These are phyloP conservation scores for Cyphomyrmex costatus DNA, from an alignment of 1,140 invertebrate genomes.

Conservation along the genomic window DNA sequence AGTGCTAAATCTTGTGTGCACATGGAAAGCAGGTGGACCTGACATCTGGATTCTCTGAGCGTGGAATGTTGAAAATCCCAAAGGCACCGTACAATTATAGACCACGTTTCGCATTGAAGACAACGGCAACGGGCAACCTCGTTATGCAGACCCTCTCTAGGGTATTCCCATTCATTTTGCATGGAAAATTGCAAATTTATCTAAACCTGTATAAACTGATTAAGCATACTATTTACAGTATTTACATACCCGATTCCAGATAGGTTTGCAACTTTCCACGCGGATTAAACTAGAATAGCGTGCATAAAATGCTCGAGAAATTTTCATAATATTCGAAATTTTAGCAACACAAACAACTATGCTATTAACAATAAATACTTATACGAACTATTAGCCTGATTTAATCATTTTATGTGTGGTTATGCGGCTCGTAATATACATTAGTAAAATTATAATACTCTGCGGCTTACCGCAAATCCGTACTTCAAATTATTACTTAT, in stretches of 20 bases:
- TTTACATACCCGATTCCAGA: background rate
- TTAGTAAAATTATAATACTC: background rate
- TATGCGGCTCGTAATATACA: background rate
- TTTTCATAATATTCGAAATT: background rate
- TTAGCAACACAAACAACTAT: background rate
- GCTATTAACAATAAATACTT: background rate
- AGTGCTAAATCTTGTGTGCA: background rate
- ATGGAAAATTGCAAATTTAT: constrained; percentile 33
- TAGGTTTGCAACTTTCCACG: background rate
- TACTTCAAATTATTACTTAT: background rate
- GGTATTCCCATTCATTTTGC: background rate
- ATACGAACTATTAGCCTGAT: background rate
- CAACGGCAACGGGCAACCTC: background rate
- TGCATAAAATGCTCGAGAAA: background rate
- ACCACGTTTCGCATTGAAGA: constrained; percentile 13
- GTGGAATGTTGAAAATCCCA: constrained; percentile 12
- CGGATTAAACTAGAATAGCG: background rate
- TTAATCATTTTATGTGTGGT: background rate
- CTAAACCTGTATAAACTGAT: background rate
- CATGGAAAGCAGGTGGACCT: background rate
- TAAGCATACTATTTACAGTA: background rate
- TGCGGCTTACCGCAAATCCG: background rate
- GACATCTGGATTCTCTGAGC: background rate
- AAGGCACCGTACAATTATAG: background rate
- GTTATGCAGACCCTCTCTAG: background rate